Percentiles rank a stretch among this genome's conserved stretches.
Evolutionary conservation across 2,797 vertebrate genomes (phyloP).

Genomic region (Lagocephalus sceleratus): DNA sequence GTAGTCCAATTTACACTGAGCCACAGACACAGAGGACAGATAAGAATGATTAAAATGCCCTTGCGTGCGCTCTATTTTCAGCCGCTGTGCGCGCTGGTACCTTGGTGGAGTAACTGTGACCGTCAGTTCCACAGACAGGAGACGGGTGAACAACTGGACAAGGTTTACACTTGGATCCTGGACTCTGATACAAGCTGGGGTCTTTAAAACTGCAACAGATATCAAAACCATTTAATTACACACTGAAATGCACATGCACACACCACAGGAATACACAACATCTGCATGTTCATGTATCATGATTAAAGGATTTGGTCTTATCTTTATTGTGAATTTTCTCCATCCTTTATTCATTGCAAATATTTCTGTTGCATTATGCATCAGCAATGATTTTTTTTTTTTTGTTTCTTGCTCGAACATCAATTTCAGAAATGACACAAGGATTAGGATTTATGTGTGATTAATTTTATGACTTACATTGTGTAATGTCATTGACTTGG

Average conservation of each 20-base stretch:
- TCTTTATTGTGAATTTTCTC: neutral
- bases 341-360: neutral
- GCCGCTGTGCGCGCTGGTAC: slow-evolving; percentile 56
- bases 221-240: slow-evolving; percentile 9
- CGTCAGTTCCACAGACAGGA: slow-evolving; percentile 91
- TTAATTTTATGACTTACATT: slow-evolving; percentile 52
- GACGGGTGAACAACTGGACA: slow-evolving; percentile 85
- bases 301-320: slow-evolving; percentile 1
- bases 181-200: slow-evolving; percentile 81
- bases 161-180: slow-evolving; percentile 82
- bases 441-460: slow-evolving; percentile 56
- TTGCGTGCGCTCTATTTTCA: slow-evolving; percentile 4
- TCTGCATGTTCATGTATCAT: neutral
- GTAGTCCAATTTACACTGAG: slow-evolving; percentile 95
- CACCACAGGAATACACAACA: neutral
- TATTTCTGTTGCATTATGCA: slow-evolving; percentile 11
- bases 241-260: neutral
- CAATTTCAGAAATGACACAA: slow-evolving; percentile 37
- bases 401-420: slow-evolving; percentile 22
- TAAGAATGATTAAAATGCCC: neutral
- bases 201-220: slow-evolving; percentile 84
- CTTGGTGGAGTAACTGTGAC: slow-evolving; percentile 91
- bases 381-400: slow-evolving; percentile 11
- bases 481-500: slow-evolving; percentile 45
- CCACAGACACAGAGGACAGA: slow-evolving; percentile 24